Conservation (phyloP, 2,888 invertebrate genomes). For the Agrilus biguttatus region DNA sequence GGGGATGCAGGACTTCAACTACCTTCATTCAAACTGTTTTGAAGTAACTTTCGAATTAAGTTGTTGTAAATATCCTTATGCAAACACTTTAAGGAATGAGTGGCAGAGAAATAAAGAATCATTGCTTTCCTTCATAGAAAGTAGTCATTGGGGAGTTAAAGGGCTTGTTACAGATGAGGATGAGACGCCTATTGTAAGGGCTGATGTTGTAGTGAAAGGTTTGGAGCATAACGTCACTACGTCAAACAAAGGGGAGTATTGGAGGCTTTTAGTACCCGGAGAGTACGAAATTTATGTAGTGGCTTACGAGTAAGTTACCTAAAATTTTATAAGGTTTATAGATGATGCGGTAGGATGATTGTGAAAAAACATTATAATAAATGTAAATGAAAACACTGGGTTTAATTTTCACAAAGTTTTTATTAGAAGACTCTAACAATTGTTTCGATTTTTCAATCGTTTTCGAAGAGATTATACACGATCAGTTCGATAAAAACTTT, state of each 20-base stretch:
- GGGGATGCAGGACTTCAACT: constrained; percentile 99
- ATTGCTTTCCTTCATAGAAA: constrained; percentile 70
- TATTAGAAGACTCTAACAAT: too few relatives aligned
- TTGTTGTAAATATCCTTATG: constrained; percentile 84
- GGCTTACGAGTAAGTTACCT: constrained; percentile 51
- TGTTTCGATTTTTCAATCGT: too few relatives aligned
- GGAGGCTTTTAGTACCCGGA: constrained; percentile 85
- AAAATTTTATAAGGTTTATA: background rate
- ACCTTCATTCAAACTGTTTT: constrained; percentile 85
- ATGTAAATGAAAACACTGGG: too few relatives aligned
- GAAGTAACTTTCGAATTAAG: constrained; percentile 95
- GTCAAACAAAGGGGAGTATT: constrained; percentile 77
- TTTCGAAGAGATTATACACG: too few relatives aligned
- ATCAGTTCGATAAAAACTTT: too few relatives aligned
- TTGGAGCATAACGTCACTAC: constrained; percentile 69
- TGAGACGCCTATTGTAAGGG: constrained; percentile 55
- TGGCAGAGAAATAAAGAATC: constrained; percentile 83
- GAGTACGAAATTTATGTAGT: constrained; percentile 58
- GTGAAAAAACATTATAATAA: too few relatives aligned
- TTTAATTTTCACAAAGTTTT: too few relatives aligned
- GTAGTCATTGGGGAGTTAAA: constrained; percentile 56
- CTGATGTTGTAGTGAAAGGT: constrained; percentile 59
- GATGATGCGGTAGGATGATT: too few relatives aligned
- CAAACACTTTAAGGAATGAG: constrained; percentile 52
- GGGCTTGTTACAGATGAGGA: constrained; percentile 44